Evolutionary conservation across 2,888 invertebrate genomes (phyloP).

Genomic region (Apotomis turbidana): DNA sequence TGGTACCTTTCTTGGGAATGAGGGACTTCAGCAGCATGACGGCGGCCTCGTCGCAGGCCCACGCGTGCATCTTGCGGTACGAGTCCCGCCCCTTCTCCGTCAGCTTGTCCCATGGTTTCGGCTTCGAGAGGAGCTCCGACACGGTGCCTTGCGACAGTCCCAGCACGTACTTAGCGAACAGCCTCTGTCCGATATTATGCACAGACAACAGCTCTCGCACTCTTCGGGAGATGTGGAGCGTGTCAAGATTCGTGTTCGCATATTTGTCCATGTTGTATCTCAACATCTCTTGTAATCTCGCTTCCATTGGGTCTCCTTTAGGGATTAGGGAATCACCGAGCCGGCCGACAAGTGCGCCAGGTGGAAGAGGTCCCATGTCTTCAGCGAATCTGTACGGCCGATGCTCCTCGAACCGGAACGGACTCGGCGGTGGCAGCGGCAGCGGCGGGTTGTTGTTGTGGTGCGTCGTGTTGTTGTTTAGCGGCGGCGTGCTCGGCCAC

Average conservation of each 20-base stretch:
- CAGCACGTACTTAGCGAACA: conserved; percentile 99
- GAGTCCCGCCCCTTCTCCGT: conserved; percentile 99
- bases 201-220: conserved; percentile 97
- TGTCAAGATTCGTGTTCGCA: conserved; percentile 96
- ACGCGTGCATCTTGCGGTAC: conserved; percentile 99
- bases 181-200: conserved; percentile 98
- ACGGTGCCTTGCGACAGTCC: conserved; percentile 99
- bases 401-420: conserved; percentile 92
- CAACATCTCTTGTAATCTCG: conserved; percentile 95
- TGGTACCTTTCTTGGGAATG: conserved; percentile 98
- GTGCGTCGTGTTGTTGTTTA: conserved; percentile 83
- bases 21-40: conserved; percentile 98
- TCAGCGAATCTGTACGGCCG: conserved; percentile 93
- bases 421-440: conserved; percentile 82
- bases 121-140: conserved; percentile 98
- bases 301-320: conserved; percentile 97
- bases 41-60: conserved; percentile 99
- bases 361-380: conserved; percentile 88
- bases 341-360: conserved; percentile 92
- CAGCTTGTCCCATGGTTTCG: conserved; percentile 99
- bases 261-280: conserved; percentile 98
- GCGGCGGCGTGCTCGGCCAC: conserved; percentile 79
- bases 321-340: conserved; percentile 96
- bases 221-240: conserved; percentile 95
- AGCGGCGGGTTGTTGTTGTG: conserved; percentile 82